Evolutionary conservation across 1,140 invertebrate species (phyloP).

Genomic region (Rhagoletis zephyria): DNA sequence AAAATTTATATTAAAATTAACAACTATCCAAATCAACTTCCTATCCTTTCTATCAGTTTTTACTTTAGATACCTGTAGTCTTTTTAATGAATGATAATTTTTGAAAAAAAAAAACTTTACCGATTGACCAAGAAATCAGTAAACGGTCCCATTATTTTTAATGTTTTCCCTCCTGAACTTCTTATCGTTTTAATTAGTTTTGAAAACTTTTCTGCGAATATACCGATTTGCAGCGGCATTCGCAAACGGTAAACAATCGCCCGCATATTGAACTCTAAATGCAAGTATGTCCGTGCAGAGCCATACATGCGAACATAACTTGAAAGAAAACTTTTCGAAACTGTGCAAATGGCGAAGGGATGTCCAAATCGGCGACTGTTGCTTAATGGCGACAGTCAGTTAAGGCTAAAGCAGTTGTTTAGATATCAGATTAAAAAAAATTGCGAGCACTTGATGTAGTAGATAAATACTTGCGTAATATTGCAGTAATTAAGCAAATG

Average conservation of each 20-base stretch:
- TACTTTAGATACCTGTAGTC: too few relatives aligned
- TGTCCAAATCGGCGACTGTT: background rate
- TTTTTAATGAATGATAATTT: too few relatives aligned
- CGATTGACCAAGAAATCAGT: background rate
- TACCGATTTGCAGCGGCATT: background rate
- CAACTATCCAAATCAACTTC: background rate
- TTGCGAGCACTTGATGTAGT: background rate
- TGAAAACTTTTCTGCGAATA: constrained; percentile 13
- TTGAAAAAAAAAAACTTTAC: background rate
- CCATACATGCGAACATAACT: background rate
- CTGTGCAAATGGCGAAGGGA: background rate
- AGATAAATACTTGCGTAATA: constrained; percentile 36
- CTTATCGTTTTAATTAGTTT: constrained; percentile 52
- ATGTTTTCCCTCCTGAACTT: constrained; percentile 24
- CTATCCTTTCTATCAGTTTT: background rate
- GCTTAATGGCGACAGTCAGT: constrained; percentile 16
- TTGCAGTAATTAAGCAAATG: constrained; percentile 48
- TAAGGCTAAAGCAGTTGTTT: constrained; percentile 2
- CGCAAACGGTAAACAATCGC: background rate
- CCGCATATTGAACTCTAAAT: constrained; percentile 35
- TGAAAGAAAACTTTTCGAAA: background rate
- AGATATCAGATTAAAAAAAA: constrained; percentile 1
- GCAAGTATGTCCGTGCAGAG: background rate
- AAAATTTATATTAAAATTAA: background rate
- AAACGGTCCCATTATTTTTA: constrained; percentile 2